phyloP scores from a whole-genome alignment of 1,140 invertebrate genomes.

The Vanessa tameamea region DNA sequence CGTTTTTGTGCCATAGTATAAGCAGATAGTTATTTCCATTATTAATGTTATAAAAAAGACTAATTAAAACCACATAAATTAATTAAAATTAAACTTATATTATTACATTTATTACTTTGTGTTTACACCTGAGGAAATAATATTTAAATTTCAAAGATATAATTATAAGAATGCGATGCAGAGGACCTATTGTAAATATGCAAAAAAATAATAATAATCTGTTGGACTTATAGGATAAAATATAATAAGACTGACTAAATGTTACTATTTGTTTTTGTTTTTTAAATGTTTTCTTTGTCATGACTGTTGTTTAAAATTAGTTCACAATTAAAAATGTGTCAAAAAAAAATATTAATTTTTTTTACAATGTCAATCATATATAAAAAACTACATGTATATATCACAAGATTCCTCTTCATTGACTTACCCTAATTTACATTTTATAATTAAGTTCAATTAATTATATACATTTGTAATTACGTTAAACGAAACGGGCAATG shows the following conservation, averaged over 20 bases:
- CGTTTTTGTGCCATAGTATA: conserved; percentile 7
- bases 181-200: too few species aligned
- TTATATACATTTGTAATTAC: conserved; percentile 2
- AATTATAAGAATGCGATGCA: too few species aligned
- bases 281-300: not conserved
- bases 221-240: not conserved
- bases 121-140: too few species aligned
- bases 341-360: too few species aligned
- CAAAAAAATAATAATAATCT: not conserved
- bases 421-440: not conserved
- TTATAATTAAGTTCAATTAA: conserved; percentile 6
- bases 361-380: too few species aligned
- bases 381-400: conserved; percentile 2
- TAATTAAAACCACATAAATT: not conserved
- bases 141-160: too few species aligned
- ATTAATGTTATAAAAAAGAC: not conserved
- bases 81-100: too few species aligned
- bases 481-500: not conserved
- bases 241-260: conserved; percentile 11
- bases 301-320: not conserved
- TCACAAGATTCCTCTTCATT: conserved; percentile 1
- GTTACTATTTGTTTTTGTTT: conserved; percentile 8
- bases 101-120: too few species aligned
- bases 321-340: too few species aligned
- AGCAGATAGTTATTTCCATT: not conserved